Base-by-base conservation (phyloP, 2,888 invertebrate genomes). In the Odontothrips loti region DNA sequence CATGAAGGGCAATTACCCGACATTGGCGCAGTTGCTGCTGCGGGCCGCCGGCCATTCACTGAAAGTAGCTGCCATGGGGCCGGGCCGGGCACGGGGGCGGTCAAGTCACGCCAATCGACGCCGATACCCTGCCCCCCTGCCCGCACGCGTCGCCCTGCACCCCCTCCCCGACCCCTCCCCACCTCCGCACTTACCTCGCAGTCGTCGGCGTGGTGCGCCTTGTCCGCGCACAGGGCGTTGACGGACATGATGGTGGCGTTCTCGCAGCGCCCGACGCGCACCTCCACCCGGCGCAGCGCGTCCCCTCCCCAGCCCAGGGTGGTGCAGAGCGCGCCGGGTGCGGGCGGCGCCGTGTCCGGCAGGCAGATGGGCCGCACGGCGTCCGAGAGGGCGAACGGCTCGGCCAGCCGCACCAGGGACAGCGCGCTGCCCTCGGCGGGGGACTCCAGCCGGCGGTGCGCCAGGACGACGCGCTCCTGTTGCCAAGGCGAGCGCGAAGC, bases 341-440 rank as follows among this genome's bases (percentile, higher is more conserved):
- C 82, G 9, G 86, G 85, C 75, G 88, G 87, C 79, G 88, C 88
- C 81, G 90, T 90, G 82, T 93, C 91, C 0, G 95, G 93, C 63
- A 96, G 87, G 85, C 96, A 96, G 83, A 94, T 91, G 0, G 96
- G 95, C 47, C 96, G 90, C 1, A 96, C 93, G 85, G 95, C 95
- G 87, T 96, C 96, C 0, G 94, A 94, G 83, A 88, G 88, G 85
- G 92, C 91, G 0, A 95, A 90, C 0, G 94, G 91, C 82, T 93
- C 92, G 84, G 95, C 95, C 68, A 96, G 88, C 83, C 95, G 93
- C 78, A 96, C 91, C 81, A 96, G 87, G 0, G 95, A 95, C 9
- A 95, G 90, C 83, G 94, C 94, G 84, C 95, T 96, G 34, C 96
- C 96, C 87, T 96, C 96, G 0, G 96, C 95, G 0, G 96, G 96